Conservation (phyloP, 2,113 vertebrate genomes). For the Dascyllus trimaculatus region DNA sequence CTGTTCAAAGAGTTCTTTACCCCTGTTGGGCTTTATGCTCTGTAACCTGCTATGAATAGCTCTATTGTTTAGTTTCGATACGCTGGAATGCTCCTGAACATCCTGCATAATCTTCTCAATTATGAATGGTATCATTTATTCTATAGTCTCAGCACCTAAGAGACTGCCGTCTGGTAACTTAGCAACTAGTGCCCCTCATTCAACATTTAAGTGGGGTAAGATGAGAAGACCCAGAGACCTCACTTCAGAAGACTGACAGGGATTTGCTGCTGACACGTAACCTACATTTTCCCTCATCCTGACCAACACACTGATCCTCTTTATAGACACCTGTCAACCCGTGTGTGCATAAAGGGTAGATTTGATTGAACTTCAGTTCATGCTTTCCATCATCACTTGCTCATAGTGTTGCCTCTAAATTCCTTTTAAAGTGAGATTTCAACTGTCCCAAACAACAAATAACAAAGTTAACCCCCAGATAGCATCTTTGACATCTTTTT, state of each 20-base stretch:
- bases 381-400: not conserved
- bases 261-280: constrained; percentile 70
- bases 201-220: constrained; percentile 82
- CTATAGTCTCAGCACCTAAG: constrained; percentile 56
- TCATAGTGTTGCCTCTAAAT: not conserved
- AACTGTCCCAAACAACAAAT: not conserved
- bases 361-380: not conserved
- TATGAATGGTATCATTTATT: constrained; percentile 77
- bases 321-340: not conserved
- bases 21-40: constrained; percentile 7
- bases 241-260: constrained; percentile 56
- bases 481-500: constrained; percentile 36
- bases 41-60: constrained; percentile 7
- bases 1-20: constrained; percentile 27
- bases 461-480: constrained; percentile 17
- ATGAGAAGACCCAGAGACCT: constrained; percentile 63
- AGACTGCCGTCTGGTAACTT: constrained; percentile 63
- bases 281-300: constrained; percentile 32
- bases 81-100: constrained; percentile 55
- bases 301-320: constrained; percentile 13
- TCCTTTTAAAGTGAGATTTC: not conserved
- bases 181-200: constrained; percentile 79
- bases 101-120: constrained; percentile 68
- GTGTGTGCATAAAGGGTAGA: not conserved
- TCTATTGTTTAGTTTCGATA: constrained; percentile 37